Percentiles rank a stretch among this genome's conserved stretches.
Evolutionary conservation across 2,888 invertebrate species (phyloP).

Genomic region (Eurois occulta): DNA sequence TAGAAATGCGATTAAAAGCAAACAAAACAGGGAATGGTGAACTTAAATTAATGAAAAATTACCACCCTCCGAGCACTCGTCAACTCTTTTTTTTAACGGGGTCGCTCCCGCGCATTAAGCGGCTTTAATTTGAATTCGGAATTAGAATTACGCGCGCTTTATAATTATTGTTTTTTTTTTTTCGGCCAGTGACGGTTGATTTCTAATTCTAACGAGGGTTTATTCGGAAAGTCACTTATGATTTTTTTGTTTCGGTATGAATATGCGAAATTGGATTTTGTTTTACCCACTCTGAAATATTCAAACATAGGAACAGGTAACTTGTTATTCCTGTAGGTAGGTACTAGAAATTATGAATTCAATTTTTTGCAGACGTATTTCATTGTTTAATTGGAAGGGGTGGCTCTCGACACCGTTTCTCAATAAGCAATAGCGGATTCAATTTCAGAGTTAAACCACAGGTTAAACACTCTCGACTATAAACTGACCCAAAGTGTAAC

Average conservation of each 20-base stretch:
- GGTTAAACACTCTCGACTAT: slow-evolving; percentile 25
- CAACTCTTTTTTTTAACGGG: slow-evolving; percentile 90
- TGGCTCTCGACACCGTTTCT: slow-evolving; percentile 11
- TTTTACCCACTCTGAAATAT: slow-evolving; percentile 55
- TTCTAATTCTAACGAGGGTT: slow-evolving; percentile 87
- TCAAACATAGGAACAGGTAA: slow-evolving; percentile 54
- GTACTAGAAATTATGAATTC: slow-evolving; percentile 40
- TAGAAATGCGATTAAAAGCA: slow-evolving; percentile 91
- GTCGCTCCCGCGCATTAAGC: slow-evolving; percentile 91
- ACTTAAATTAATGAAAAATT: slow-evolving; percentile 91
- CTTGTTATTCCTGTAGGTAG: slow-evolving; percentile 22
- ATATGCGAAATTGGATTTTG: slow-evolving; percentile 64
- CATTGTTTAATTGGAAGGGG: slow-evolving; percentile 20
- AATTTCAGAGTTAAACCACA: slow-evolving; percentile 33
- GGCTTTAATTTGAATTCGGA: slow-evolving; percentile 91
- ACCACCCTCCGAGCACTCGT: slow-evolving; percentile 90
- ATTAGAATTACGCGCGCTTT: slow-evolving; percentile 91
- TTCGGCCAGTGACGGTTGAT: slow-evolving; percentile 85
- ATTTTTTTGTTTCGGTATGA: slow-evolving; percentile 66
- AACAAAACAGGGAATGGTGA: slow-evolving; percentile 91
- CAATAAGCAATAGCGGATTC: slow-evolving; percentile 3
- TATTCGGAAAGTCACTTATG: slow-evolving; percentile 75
- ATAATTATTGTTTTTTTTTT: slow-evolving; percentile 89
- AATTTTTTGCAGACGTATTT: slow-evolving; percentile 28
- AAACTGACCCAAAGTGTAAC: slow-evolving; percentile 35